Conservation (phyloP, 2,113 vertebrate species). For the Lates calcarifer region DNA sequence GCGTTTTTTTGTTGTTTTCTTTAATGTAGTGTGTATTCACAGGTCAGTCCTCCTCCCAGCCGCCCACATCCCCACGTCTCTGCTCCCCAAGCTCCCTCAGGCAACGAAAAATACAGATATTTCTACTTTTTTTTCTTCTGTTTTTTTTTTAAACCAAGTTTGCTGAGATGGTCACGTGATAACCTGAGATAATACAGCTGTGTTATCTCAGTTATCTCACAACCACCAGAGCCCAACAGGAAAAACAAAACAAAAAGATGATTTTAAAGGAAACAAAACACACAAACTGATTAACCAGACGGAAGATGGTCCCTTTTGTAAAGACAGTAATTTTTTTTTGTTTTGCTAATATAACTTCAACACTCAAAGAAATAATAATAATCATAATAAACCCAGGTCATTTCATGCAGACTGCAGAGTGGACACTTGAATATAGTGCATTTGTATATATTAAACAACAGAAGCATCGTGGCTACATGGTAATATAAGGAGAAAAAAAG, state of each 20-base stretch:
- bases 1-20: conserved; percentile 44
- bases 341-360: conserved; percentile 52
- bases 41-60: conserved; percentile 57
- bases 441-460: conserved; percentile 67
- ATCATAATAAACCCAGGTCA: conserved; percentile 54
- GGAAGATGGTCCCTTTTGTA: conserved; percentile 70
- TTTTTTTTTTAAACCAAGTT: conserved; percentile 20
- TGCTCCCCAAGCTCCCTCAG: conserved; percentile 40
- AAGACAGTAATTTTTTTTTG: conserved; percentile 41
- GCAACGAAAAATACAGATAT: conserved; percentile 41
- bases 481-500: conserved; percentile 30
- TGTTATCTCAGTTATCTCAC: conserved; percentile 46
- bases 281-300: conserved; percentile 57
- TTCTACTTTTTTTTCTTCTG: not conserved
- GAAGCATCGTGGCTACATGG: conserved; percentile 58
- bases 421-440: conserved; percentile 65
- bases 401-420: conserved; percentile 69
- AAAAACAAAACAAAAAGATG: conserved; percentile 44
- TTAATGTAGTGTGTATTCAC: conserved; percentile 73
- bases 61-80: conserved; percentile 32
- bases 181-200: conserved; percentile 52
- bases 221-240: conserved; percentile 34
- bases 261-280: conserved; percentile 30
- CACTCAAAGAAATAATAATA: conserved; percentile 53
- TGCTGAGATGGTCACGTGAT: conserved; percentile 27